Conservation (phyloP, 2,113 vertebrate species). For the Maccullochella peelii region DNA sequence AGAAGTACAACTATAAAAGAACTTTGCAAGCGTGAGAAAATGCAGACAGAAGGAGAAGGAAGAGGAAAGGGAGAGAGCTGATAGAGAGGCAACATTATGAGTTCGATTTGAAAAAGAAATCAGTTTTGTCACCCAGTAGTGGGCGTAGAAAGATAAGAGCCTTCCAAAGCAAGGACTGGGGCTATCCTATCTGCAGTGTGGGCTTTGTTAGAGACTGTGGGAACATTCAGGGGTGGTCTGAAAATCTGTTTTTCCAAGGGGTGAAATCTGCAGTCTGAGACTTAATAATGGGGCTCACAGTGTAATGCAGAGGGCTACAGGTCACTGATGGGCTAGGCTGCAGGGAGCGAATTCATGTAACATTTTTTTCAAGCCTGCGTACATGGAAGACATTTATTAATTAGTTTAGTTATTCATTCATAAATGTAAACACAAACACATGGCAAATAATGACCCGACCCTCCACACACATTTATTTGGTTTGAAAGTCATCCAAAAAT, state of each 20-base stretch:
- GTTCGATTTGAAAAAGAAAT: constrained; percentile 31
- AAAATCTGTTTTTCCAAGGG: constrained; percentile 37
- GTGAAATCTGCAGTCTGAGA: constrained; percentile 36
- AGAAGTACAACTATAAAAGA: constrained; percentile 22
- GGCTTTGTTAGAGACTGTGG: constrained; percentile 58
- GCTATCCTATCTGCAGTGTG: constrained; percentile 59
- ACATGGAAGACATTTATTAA: background rate
- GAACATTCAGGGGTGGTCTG: constrained; percentile 67
- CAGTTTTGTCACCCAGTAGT: constrained; percentile 31
- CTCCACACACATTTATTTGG: background rate
- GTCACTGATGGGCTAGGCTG: constrained; percentile 27
- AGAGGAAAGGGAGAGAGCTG: constrained; percentile 9
- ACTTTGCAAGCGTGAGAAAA: constrained; percentile 37
- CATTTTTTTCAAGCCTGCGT: no score
- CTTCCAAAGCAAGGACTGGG: constrained; percentile 22
- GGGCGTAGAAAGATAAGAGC: constrained; percentile 58
- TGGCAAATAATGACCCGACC: background rate
- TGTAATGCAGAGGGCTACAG: constrained; percentile 6
- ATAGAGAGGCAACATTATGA: constrained; percentile 31
- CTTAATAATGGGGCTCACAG: constrained; percentile 31
- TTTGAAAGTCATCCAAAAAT: background rate
- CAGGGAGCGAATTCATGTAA: constrained; percentile 3
- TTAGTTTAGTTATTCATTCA: background rate
- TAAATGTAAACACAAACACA: constrained; percentile 14
- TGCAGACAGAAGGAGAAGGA: constrained; percentile 12